A percentile compares a stretch with the other conserved stretches of the same genome.
Evolutionary conservation across 2,888 invertebrate genomes (phyloP).

Genomic region (Mycalesis mineus): DNA sequence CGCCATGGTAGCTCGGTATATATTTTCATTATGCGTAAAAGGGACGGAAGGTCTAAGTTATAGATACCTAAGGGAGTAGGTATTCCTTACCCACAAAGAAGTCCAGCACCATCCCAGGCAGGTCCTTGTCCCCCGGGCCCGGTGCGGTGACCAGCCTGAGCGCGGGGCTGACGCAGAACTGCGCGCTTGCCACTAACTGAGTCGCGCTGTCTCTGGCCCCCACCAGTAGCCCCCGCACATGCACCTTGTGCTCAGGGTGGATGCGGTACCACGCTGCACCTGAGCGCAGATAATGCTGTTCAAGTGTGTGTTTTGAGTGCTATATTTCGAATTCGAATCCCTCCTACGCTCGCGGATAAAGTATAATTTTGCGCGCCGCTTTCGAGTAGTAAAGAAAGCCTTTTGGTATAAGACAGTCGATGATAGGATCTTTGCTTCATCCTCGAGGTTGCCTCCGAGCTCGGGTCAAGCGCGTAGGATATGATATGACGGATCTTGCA

Average conservation of each 20-base stretch:
- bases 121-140: constrained; percentile 45
- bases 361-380: no score
- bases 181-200: constrained; percentile 61
- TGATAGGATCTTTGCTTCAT: no score
- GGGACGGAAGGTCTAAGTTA: no score
- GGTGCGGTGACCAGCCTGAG: constrained; percentile 49
- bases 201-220: constrained; percentile 50
- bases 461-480: no score
- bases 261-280: constrained; percentile 65
- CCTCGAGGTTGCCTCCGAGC: no score
- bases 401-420: background rate
- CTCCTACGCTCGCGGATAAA: no score
- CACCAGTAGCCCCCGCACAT: constrained; percentile 51
- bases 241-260: constrained; percentile 37
- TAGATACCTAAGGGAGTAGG: no score
- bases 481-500: no score
- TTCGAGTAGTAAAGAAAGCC: background rate
- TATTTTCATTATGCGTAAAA: no score
- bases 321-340: no score
- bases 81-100: constrained; percentile 51
- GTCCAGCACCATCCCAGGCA: constrained; percentile 50
- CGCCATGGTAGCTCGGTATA: no score
- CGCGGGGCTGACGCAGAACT: constrained; percentile 50
- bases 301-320: background rate
- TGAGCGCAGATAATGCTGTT: no score